Evolutionary conservation across 2,888 invertebrate genomes (phyloP), one percentile per base, ranked within the genome.

Genomic region (Stenichneumon culpator): DNA sequence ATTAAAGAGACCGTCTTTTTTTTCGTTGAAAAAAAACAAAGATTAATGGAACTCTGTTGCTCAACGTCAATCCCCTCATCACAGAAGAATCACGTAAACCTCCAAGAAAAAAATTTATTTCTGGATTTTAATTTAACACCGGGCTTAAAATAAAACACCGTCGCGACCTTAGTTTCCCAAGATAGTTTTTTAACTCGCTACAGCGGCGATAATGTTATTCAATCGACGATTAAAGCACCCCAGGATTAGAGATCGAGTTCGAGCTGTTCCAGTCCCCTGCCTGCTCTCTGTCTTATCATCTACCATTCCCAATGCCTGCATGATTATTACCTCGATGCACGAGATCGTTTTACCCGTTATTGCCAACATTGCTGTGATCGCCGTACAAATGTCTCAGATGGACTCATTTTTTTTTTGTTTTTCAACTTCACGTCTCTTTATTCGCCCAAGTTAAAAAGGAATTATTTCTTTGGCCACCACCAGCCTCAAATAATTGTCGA

Each of bases 81-180:
- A 54, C 36, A 36, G 19, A 36, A 70, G 36, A 36, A 22, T 32
- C 54, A 32, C 22, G 44, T 5, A 4, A 47, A 36, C 28, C 19
- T 9, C 36, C 6, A 16, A 36, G 19, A 14, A 19, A 44, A 14
- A 47, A 4, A n/a, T 19, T 28, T 73, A 73, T 60, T 60, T 47
- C 60, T 57, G 73, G 44, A 44, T n/a, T 60, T 25, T 60, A 11
- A n/a, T 57, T 7, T 9, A 60, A 60, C 57, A 3, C 70, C 11
- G n/a, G 4, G 54, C 60, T 22, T 60, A 57, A 44, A 73, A 57
- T 44, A 60, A 44, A 60, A 73, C 44, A 28, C 22, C 32, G 25
- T 54, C 39, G 54, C 73, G 60, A 73, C 73, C 60, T 73, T 60
- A 60, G 57, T 16, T 16, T 44, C 39, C n/a, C 5, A 60, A 73